Conservation (phyloP, 1,140 invertebrate genomes). For the Danaus plexippus region DNA sequence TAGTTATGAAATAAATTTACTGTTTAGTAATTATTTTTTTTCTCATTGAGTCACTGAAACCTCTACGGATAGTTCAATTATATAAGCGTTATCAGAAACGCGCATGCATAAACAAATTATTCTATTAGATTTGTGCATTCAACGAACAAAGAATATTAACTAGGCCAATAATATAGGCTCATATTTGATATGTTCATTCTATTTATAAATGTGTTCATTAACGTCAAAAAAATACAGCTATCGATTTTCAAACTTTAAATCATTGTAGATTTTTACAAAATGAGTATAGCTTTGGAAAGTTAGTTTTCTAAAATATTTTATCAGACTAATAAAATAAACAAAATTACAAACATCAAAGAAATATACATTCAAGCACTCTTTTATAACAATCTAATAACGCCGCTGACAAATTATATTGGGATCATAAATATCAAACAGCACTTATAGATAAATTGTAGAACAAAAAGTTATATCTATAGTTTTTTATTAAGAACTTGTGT, state of each 20-base stretch:
- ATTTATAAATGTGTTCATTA: conserved; percentile 5
- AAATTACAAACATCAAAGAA: conserved; percentile 17
- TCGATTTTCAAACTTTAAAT: conserved; percentile 11
- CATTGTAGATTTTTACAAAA: conserved; percentile 9
- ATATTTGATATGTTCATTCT: conserved; percentile 1
- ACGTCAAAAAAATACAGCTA: conserved; percentile 6
- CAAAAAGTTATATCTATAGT: no score
- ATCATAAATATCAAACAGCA: no score
- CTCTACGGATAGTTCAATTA: conserved; percentile 4
- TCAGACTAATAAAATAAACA: conserved; percentile 29
- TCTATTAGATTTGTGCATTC: no score
- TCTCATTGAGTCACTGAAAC: background rate
- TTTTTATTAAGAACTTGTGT: no score
- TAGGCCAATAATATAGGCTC: no score
- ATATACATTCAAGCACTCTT: no score
- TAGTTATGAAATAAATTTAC: no score
- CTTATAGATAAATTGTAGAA: no score
- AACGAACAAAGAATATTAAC: no score
- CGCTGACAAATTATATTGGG: no score
- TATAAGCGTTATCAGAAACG: conserved; percentile 10
- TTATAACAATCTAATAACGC: no score
- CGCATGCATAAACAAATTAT: conserved; percentile 1
- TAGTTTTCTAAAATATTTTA: conserved; percentile 1
- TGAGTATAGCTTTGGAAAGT: conserved; percentile 1
- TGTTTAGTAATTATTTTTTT: no score